phyloP scores from a whole-genome alignment of 2,888 invertebrate species.

The Epsilonema sp. region DNA sequence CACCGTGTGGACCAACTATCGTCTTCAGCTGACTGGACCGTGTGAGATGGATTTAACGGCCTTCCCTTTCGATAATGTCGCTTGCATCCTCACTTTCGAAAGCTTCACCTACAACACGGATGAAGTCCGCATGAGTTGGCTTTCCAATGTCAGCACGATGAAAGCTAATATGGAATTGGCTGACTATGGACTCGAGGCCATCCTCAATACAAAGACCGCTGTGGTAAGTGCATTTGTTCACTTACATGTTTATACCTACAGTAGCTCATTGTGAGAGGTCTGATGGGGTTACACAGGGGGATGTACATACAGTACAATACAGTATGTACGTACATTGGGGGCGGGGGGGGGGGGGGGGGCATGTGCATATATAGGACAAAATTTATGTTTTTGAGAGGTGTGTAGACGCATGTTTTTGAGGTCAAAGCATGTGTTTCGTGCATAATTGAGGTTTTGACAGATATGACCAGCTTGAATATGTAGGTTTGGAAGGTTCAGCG shows the following conservation, averaged over 20 bases:
- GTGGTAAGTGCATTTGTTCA: slow-evolving; percentile 19
- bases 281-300: too few relatives aligned
- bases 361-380: neutral
- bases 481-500: too few relatives aligned
- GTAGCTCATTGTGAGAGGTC: too few relatives aligned
- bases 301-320: too few relatives aligned
- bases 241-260: too few relatives aligned
- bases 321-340: neutral
- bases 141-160: slow-evolving; percentile 19
- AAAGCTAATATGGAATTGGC: slow-evolving; percentile 27
- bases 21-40: slow-evolving; percentile 14
- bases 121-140: slow-evolving; percentile 13
- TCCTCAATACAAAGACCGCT: slow-evolving; percentile 16
- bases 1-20: slow-evolving; percentile 11
- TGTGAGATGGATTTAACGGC: slow-evolving; percentile 25
- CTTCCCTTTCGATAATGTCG: slow-evolving; percentile 28
- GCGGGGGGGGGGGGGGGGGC: neutral
- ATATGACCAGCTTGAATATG: too few relatives aligned
- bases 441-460: too few relatives aligned
- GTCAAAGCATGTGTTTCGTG: too few relatives aligned
- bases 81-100: slow-evolving; percentile 26
- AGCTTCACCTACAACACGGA: slow-evolving; percentile 29
- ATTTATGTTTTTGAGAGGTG: too few relatives aligned
- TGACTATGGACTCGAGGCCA: slow-evolving; percentile 23
- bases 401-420: too few relatives aligned